Evolutionary conservation across 2,113 vertebrate genomes (phyloP), one percentile per base, ranked within the genome.

Genomic region (Athene noctua): DNA sequence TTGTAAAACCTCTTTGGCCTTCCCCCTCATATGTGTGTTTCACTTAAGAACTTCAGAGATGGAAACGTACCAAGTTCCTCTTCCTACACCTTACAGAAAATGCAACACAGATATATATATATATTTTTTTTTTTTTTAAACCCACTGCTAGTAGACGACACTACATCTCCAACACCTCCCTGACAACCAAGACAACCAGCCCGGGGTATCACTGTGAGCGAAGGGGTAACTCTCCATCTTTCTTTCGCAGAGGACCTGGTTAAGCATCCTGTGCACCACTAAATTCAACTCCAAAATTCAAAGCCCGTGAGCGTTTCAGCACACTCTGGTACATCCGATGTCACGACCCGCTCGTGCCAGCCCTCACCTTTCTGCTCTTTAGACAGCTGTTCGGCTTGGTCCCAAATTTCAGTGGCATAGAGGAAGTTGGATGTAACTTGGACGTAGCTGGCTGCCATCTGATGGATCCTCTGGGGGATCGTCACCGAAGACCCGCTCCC

Each of bases 401-500:
- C 99, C 99, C 99, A 99, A 92, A 99, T 99, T 97, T 99, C 99
- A 11, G 98, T 99, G 98, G 99, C 99, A 38, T 98, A 99, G 91
- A 99, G 98, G 98, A 99, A 99, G 98, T 99, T 99, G 96, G 99
- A 99, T 22, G 99, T 99, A 96, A 99, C 99, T 95, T 99, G 99
- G 94, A 99, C 99, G 14, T 99, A 99, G 98, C 99, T 99, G 98
- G 99, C 99, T 70, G 99, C 99, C 99, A 99, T 99, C 98, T 99
- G 99, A 97, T 99, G 99, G 97, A 99, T 99, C 90, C 98, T 98
- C 97, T 99, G 99, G 83, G 99, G 99, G 98, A 99, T 99, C 91
- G 99, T 99, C 95, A 99, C 99, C 3, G 99, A 99, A 65, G 99
- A 99, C 77, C 99, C 98, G 82, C 98, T 97, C 92, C 98, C 99